These are phyloP conservation scores for Pavo muticus DNA, from an alignment of 2,113 vertebrate genomes.

Conservation along the genomic window DNA sequence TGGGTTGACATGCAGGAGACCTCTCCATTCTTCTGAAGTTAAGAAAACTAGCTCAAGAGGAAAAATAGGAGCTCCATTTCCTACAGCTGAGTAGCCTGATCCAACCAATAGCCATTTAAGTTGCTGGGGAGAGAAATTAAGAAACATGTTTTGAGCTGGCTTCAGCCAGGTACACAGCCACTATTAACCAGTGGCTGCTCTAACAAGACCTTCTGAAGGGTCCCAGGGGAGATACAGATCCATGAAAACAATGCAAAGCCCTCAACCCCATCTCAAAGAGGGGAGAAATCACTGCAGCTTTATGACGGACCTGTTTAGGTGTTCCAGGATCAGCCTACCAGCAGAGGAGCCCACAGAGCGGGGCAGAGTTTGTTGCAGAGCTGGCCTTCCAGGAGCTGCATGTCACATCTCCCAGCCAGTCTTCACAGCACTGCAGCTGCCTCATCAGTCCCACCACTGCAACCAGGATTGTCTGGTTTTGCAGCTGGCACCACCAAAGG, in stretches of 20 bases:
- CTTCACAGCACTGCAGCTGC: constrained; percentile 47
- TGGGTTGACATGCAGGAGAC: not conserved
- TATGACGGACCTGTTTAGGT: not conserved
- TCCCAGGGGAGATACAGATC: not conserved
- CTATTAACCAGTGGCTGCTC: constrained; percentile 12
- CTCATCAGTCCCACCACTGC: constrained; percentile 33
- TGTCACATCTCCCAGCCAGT: constrained; percentile 48
- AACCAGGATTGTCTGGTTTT: constrained; percentile 22
- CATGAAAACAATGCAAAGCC: not conserved
- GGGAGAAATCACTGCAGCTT: not conserved
- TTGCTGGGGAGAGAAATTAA: constrained; percentile 19
- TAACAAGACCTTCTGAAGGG: not conserved
- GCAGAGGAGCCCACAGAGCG: constrained; percentile 23
- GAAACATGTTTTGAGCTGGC: constrained; percentile 43
- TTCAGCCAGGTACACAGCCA: constrained; percentile 3
- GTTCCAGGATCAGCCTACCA: constrained; percentile 1
- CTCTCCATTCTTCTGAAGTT: not conserved
- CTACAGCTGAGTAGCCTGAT: not conserved
- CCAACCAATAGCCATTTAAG: not conserved
- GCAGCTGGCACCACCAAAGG: constrained; percentile 57
- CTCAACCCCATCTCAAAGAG: not conserved
- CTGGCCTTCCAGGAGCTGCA: constrained; percentile 14
- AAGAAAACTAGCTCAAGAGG: not conserved
- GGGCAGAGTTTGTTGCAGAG: constrained; percentile 33
- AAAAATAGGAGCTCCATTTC: not conserved